These are phyloP conservation scores for Aphidius gifuensis DNA, from an alignment of 1,140 invertebrate genomes.

Conservation along the genomic window DNA sequence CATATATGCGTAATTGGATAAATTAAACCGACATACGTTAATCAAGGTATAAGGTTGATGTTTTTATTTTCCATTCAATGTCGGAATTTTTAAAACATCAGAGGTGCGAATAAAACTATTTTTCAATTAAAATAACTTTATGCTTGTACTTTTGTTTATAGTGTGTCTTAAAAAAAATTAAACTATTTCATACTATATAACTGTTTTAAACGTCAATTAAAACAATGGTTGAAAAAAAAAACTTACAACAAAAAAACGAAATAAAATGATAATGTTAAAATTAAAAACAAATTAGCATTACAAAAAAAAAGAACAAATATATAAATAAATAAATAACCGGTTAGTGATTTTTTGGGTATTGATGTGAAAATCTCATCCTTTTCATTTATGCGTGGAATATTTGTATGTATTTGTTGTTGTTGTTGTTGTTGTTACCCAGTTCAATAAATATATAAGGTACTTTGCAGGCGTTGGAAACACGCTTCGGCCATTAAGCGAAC, in stretches of 20 bases:
- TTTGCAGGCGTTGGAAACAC: slow-evolving; percentile 17
- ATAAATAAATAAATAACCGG: background rate
- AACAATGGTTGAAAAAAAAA: no score
- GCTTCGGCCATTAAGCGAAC: slow-evolving; percentile 27
- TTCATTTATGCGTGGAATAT: no score
- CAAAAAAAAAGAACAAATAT: background rate
- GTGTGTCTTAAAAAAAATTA: slow-evolving; percentile 7
- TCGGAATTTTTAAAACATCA: slow-evolving; percentile 14
- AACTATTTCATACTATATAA: slow-evolving; percentile 10
- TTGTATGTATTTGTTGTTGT: no score
- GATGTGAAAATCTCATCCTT: no score
- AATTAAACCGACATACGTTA: slow-evolving; percentile 17
- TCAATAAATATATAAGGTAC: no score
- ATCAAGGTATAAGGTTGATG: slow-evolving; percentile 3
- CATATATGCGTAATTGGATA: slow-evolving; percentile 23
- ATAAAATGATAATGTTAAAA: no score
- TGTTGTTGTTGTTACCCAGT: no score
- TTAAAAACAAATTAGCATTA: no score
- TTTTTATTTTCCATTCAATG: background rate
- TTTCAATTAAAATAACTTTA: slow-evolving; percentile 22
- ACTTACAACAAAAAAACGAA: background rate
- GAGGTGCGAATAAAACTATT: slow-evolving; percentile 20
- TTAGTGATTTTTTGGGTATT: no score
- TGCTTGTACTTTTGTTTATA: slow-evolving; percentile 6
- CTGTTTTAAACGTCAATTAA: slow-evolving; percentile 12